Evolutionary conservation across 2,888 invertebrate genomes (phyloP).

Genomic region (Caenorhabditis wallacei): DNA sequence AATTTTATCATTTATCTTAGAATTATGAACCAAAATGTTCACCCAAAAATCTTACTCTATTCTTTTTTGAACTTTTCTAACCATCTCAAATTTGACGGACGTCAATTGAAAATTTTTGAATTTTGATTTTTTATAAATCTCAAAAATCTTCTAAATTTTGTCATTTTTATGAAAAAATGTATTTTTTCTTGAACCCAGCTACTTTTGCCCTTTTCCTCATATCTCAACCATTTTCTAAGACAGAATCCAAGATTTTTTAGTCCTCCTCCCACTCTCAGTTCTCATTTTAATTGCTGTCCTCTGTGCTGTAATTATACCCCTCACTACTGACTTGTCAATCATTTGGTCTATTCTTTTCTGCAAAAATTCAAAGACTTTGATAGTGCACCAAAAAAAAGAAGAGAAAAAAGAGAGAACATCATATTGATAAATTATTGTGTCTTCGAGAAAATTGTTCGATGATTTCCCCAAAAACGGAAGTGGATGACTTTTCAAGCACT

Average conservation of each 20-base stretch:
- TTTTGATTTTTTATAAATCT: too few species aligned
- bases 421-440: constrained; percentile 42
- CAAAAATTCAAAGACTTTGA: not conserved
- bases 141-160: too few species aligned
- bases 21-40: too few species aligned
- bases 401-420: not conserved
- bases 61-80: too few species aligned
- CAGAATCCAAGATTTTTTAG: not conserved
- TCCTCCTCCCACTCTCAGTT: constrained; percentile 2
- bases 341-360: not conserved
- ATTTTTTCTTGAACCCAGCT: too few species aligned
- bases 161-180: too few species aligned
- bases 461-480: constrained; percentile 40
- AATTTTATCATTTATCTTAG: too few species aligned
- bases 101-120: too few species aligned
- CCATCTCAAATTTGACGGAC: too few species aligned
- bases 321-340: constrained; percentile 32
- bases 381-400: not conserved
- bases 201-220: not conserved
- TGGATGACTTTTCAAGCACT: constrained; percentile 11
- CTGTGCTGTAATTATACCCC: constrained; percentile 49
- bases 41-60: too few species aligned
- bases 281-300: constrained; percentile 46
- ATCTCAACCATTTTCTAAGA: not conserved
- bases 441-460: constrained; percentile 10